phyloP scores from a whole-genome alignment of 2,797 vertebrate species.

The Rallus crepitans region DNA sequence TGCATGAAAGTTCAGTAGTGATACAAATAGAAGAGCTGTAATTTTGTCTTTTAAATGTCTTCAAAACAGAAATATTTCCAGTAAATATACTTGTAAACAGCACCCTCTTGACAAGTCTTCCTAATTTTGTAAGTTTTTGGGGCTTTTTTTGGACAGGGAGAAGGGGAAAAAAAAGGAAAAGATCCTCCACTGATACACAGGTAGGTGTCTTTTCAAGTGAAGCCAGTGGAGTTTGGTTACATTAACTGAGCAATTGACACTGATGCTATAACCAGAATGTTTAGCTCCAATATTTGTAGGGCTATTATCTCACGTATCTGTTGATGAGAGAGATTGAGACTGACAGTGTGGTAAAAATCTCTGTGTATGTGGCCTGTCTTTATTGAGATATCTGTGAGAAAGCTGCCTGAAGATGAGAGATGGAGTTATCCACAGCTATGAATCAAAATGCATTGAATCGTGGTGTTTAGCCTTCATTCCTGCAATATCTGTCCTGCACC shows the following conservation, averaged over 20 bases:
- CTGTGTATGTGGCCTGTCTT: not conserved
- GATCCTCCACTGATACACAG: not conserved
- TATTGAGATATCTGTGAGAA: conserved; percentile 26
- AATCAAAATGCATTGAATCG: conserved; percentile 30
- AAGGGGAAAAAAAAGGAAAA: not conserved
- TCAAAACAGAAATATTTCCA: not conserved
- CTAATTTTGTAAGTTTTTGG: not conserved
- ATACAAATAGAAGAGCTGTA: not conserved
- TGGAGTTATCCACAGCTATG: conserved; percentile 28
- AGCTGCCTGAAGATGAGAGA: conserved; percentile 53
- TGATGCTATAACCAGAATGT: not conserved
- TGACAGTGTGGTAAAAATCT: not conserved
- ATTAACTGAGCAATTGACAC: not conserved
- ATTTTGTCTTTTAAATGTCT: not conserved
- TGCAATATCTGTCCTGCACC: not conserved
- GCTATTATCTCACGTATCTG: not conserved
- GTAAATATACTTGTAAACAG: not conserved
- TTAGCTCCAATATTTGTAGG: not conserved
- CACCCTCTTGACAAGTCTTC: not conserved
- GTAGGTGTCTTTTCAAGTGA: not conserved
- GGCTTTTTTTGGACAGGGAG: not conserved
- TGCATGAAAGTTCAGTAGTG: not conserved
- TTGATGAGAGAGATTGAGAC: not conserved
- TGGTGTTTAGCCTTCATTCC: conserved; percentile 10
- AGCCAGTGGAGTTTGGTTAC: not conserved